phyloP scores from a whole-genome alignment of 2,888 invertebrate genomes.

The Camponotus fellah region DNA sequence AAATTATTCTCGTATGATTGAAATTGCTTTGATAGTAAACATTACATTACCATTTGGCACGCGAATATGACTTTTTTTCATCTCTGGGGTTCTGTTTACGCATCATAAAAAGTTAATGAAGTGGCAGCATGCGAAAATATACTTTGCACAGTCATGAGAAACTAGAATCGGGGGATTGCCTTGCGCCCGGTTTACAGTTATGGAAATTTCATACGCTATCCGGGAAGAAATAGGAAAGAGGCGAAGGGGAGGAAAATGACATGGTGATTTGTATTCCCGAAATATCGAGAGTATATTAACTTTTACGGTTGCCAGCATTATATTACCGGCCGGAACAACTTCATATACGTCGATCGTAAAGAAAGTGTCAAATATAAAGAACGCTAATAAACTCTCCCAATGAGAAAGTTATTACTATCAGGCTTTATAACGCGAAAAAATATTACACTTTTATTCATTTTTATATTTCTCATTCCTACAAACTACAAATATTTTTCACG shows the following conservation, averaged over 20 bases:
- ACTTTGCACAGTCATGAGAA: constrained; percentile 41
- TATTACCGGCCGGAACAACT: constrained; percentile 64
- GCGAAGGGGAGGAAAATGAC: constrained; percentile 9
- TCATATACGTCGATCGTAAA: constrained; percentile 70
- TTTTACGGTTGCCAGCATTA: constrained; percentile 70
- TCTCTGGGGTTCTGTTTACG: constrained; percentile 21
- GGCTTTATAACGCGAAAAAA: constrained; percentile 67
- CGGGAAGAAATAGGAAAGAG: constrained; percentile 41
- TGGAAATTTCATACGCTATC: constrained; percentile 51
- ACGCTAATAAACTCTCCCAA: constrained; percentile 73
- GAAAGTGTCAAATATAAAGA: constrained; percentile 56
- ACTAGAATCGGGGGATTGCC: constrained; percentile 21
- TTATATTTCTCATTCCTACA: constrained; percentile 8
- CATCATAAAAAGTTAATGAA: constrained; percentile 53
- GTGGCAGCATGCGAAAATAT: constrained; percentile 46
- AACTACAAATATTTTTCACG: constrained; percentile 1
- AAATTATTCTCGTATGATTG: not conserved
- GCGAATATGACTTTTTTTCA: constrained; percentile 14
- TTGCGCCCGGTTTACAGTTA: constrained; percentile 46
- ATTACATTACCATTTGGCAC: not conserved
- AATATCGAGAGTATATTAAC: constrained; percentile 63
- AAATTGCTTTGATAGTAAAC: not conserved
- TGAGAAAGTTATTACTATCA: constrained; percentile 72
- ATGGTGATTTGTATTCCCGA: constrained; percentile 50
- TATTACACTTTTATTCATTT: constrained; percentile 46